Conservation (phyloP, 2,888 invertebrate species). For the Sepiola atlantica region DNA sequence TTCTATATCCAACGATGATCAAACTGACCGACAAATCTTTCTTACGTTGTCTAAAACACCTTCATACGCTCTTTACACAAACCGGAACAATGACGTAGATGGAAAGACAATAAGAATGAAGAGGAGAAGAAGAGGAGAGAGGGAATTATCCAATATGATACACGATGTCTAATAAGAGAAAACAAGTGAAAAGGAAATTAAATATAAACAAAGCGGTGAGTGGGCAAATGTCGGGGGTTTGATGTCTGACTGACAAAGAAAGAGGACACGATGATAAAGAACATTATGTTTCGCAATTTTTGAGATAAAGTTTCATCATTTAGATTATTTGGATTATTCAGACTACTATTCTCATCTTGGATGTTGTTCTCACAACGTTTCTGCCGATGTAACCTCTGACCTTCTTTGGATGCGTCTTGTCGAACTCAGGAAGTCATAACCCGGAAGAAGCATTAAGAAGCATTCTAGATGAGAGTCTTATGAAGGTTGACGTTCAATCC, state of each 20-base stretch:
- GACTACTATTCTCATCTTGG: too few species aligned
- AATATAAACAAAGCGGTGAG: background rate
- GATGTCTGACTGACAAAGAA: background rate
- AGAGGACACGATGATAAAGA: background rate
- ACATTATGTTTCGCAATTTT: too few species aligned
- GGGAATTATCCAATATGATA: background rate
- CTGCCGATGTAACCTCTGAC: too few species aligned
- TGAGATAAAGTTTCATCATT: too few species aligned
- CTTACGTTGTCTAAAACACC: background rate
- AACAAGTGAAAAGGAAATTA: background rate
- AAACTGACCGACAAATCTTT: background rate
- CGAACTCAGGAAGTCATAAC: too few species aligned
- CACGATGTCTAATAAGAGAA: background rate
- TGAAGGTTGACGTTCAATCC: too few species aligned
- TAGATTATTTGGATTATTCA: too few species aligned
- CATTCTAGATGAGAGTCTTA: too few species aligned
- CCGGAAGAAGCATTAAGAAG: too few species aligned
- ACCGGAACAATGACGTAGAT: background rate
- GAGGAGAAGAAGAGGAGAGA: background rate
- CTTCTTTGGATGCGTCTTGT: too few species aligned
- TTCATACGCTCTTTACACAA: background rate
- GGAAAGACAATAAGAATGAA: background rate
- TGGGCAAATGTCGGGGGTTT: background rate
- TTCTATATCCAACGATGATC: background rate
- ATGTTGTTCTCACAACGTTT: too few species aligned